These are phyloP conservation scores for Crotalus horridus DNA, from an alignment of 2,113 vertebrate genomes.

Conservation along the genomic window DNA sequence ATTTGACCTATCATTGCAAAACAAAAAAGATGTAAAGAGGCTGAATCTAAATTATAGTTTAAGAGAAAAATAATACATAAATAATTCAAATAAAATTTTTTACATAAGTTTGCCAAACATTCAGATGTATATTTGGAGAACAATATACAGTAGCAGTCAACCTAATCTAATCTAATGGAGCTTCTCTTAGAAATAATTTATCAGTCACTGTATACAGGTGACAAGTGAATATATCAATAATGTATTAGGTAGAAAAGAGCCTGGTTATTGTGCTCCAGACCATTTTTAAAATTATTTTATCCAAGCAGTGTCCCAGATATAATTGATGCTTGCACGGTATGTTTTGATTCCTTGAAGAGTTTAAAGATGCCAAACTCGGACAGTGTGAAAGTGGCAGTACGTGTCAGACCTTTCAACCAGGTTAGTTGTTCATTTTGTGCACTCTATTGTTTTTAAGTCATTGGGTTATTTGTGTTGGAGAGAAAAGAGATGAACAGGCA, in stretches of 20 bases:
- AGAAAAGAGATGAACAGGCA: neutral
- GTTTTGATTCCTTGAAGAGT: constrained; percentile 28
- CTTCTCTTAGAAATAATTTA: constrained; percentile 59
- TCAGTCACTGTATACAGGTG: constrained; percentile 51
- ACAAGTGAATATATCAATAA: constrained; percentile 51
- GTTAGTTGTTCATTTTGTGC: constrained; percentile 63
- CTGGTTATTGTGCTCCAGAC: neutral
- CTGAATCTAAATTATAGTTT: constrained; percentile 6
- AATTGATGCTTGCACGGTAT: neutral
- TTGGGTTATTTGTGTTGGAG: neutral
- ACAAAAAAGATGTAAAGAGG: constrained; percentile 30
- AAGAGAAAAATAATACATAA: constrained; percentile 33
- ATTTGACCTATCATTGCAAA: constrained; percentile 22
- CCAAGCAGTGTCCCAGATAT: neutral
- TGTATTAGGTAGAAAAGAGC: constrained; percentile 20
- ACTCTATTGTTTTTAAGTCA: neutral
- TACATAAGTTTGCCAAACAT: constrained; percentile 46
- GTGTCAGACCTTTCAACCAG: constrained; percentile 81
- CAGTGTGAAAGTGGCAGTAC: constrained; percentile 77
- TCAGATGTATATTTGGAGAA: constrained; percentile 37
- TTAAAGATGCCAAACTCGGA: constrained; percentile 63
- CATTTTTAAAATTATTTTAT: neutral
- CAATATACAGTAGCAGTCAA: constrained; percentile 26
- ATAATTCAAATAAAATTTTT: constrained; percentile 48
- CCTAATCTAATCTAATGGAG: constrained; percentile 13